A percentile compares a stretch with the other conserved stretches of the same genome.
phyloP scores from a whole-genome alignment of 92 coral and sea anemone species.

The Bergia sp. region DNA sequence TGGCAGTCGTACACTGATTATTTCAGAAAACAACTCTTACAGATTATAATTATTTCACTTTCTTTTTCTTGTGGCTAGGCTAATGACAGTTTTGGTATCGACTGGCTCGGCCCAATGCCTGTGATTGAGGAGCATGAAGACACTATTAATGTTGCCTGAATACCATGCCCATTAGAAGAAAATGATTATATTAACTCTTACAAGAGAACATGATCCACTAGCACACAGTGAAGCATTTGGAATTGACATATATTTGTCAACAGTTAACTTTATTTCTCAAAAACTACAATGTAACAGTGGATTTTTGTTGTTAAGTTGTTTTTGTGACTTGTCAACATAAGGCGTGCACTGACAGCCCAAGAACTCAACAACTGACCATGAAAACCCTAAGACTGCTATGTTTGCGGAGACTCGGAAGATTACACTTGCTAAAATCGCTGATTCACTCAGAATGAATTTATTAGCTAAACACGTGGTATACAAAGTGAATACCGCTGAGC shows the following conservation, averaged over 20 bases:
- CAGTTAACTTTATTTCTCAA: slow-evolving; percentile 51
- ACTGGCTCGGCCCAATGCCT: slow-evolving; percentile 20
- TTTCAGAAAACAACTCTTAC: not conserved
- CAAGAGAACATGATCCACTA: slow-evolving; percentile 44
- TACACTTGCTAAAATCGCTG: too few relatives aligned
- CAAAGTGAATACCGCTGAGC: too few relatives aligned
- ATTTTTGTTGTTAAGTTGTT: slow-evolving; percentile 8
- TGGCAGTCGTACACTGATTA: too few relatives aligned
- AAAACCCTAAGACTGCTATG: not conserved
- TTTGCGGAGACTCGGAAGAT: too few relatives aligned
- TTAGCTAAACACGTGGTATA: too few relatives aligned
- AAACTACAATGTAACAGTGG: slow-evolving; percentile 43
- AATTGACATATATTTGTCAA: slow-evolving; percentile 45
- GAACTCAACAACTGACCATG: not conserved
- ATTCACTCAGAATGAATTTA: too few relatives aligned
- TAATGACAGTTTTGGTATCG: slow-evolving; percentile 19
- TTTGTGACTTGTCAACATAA: not conserved
- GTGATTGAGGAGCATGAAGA: slow-evolving; percentile 12
- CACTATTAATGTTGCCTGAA: not conserved
- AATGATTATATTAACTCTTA: slow-evolving; percentile 22
- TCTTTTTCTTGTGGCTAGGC: not conserved
- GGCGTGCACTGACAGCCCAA: not conserved
- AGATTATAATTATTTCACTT: not conserved
- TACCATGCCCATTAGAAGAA: slow-evolving; percentile 8
- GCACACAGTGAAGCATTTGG: slow-evolving; percentile 51